Evolutionary conservation across 1,140 invertebrate species (phyloP), one percentile per base, ranked within the genome.

Genomic region (Danaus plexippus): DNA sequence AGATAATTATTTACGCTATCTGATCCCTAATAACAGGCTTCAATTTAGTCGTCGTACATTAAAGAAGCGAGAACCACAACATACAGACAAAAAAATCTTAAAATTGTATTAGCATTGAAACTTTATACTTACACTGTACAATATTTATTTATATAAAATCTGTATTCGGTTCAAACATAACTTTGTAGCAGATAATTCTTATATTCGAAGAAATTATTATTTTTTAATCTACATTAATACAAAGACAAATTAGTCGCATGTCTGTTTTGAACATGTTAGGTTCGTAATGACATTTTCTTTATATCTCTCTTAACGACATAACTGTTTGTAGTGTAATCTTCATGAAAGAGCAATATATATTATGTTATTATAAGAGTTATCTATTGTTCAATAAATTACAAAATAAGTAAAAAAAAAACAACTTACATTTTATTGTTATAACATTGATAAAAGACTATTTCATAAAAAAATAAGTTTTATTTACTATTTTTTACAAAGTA

Each of bases 311-410:
- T 64, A 71, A 69, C 59, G 67, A 72, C 67, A 62, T 61, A 67
- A 72, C 69, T 57, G 69, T 72, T 57, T 55, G 52, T 56, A 56
- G 48, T 59, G 58, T 63, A 62, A 71, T 64, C 61, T 66, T 47
- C 48, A 47, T 63, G 47, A 66, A 61, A 59, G 58, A 67, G 69
- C 67, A 67, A 67, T 65, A 43, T 54, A 64, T 47, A 51, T 61
- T 60, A 70, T 32, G 22, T 32, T 60, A 66, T 47, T 55, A 64
- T 55, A 59, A 53, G 22, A 18, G 42, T 54, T 45, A 54, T 48
- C 40, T 49, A 11, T 61, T 63, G 56, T 57, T 40, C 13, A 42
- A 46, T 50, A 32, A 32, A 32, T 32, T 32, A 32, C 22, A 32
- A 32, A 32, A 32, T 32, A 32, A 22, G 18, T 22, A 22, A 22